Evolutionary conservation across 1,140 invertebrate genomes (phyloP).

Genomic region (Zaprionus africanus): DNA sequence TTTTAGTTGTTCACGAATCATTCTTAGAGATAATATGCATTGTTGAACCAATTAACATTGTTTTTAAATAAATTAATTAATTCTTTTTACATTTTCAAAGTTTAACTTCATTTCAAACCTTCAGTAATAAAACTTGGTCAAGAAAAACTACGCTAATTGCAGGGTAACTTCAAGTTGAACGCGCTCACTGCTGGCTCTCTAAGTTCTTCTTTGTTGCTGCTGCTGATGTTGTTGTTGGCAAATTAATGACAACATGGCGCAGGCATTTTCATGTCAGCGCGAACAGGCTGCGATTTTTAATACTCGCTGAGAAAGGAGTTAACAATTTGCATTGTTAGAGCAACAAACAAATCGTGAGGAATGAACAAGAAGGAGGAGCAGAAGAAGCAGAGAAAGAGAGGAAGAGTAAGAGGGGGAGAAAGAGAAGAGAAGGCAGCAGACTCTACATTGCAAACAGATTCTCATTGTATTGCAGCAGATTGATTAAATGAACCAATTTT

Average conservation of each 20-base stretch:
- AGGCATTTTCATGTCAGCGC: constrained; percentile 64
- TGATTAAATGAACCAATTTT: constrained; percentile 2
- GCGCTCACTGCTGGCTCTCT: not conserved
- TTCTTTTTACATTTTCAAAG: not conserved
- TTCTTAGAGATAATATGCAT: no score
- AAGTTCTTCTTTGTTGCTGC: constrained; percentile 11
- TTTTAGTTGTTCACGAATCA: no score
- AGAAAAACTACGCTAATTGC: not conserved
- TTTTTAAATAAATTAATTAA: not conserved
- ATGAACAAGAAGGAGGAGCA: not conserved
- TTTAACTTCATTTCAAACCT: not conserved
- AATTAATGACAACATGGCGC: constrained; percentile 69
- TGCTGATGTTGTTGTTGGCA: constrained; percentile 44
- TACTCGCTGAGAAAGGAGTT: constrained; percentile 18
- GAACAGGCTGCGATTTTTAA: constrained; percentile 36
- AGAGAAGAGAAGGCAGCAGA: not conserved
- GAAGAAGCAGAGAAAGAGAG: not conserved
- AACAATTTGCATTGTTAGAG: constrained; percentile 36
- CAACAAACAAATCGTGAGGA: constrained; percentile 5
- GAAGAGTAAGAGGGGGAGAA: not conserved
- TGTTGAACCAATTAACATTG: not conserved
- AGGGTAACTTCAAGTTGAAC: not conserved
- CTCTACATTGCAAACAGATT: not conserved
- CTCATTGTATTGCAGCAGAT: not conserved
- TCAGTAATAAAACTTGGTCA: not conserved